A percentile compares a stretch with the other conserved stretches of the same genome.
Evolutionary conservation across 2,113 vertebrate species (phyloP).

Genomic region (Brevimyrus niger): DNA sequence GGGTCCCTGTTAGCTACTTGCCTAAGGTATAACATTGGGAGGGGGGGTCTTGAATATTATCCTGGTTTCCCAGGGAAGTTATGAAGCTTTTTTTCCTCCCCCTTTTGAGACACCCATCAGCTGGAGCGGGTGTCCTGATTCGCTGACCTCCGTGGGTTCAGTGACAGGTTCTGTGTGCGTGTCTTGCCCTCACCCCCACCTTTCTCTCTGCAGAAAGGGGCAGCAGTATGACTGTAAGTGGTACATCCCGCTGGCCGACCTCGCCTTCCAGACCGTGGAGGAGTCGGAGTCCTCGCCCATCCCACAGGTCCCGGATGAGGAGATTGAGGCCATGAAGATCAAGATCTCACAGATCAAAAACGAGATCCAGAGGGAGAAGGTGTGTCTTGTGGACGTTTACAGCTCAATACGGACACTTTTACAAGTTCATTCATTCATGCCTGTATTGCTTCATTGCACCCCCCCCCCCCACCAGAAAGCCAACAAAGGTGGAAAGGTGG

Average conservation of each 20-base stretch:
- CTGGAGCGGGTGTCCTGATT: not conserved
- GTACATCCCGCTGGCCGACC: constrained; percentile 86
- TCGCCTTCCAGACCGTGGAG: constrained; percentile 85
- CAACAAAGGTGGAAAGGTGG: constrained; percentile 77
- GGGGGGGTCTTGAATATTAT: not conserved
- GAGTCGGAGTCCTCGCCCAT: constrained; percentile 76
- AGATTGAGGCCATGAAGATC: constrained; percentile 88
- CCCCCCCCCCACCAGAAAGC: constrained; percentile 60
- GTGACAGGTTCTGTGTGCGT: not conserved
- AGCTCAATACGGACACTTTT: not conserved
- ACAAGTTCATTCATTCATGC: not conserved
- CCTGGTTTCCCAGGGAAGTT: not conserved
- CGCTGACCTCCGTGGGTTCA: not conserved
- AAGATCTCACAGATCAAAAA: constrained; percentile 93
- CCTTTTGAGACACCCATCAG: not conserved
- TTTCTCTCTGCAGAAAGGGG: constrained; percentile 65
- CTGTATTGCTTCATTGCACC: not conserved
- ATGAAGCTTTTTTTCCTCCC: not conserved
- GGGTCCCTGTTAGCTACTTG: not conserved
- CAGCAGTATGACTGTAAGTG: constrained; percentile 96
- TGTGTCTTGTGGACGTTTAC: constrained; percentile 30
- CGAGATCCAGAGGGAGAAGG: constrained; percentile 89
- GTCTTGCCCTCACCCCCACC: not conserved
- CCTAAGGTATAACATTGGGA: not conserved
- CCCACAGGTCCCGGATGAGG: constrained; percentile 81